Evolutionary conservation across 2,888 invertebrate genomes (phyloP), one percentile per base, ranked within the genome.

Genomic region (Eueremaeus valkanovi): DNA sequence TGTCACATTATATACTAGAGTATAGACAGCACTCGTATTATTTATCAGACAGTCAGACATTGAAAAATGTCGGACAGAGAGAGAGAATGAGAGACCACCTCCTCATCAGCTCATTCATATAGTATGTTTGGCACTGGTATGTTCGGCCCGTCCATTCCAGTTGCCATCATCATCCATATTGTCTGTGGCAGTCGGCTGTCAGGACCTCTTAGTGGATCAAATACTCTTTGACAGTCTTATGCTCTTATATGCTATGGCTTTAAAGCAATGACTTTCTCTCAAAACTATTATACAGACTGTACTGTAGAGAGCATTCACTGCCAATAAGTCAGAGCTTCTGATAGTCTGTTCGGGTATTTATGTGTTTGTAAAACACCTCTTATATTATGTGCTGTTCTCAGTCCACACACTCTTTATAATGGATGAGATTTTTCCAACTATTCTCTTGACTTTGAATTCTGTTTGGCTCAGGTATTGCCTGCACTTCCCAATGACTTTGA

Each of bases 41-140:
- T 63, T 63, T 63, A 63, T 63, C 63, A 63, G 63, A 63, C 58
- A 27, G 58, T n/a, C n/a, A n/a, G n/a, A n/a, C n/a, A n/a, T n/a
- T n/a, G n/a, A n/a, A n/a, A n/a, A n/a, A n/a, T 27, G 29, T 29
- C 27, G 27, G 27, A 58, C 58, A 63, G n/a, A n/a, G n/a, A n/a
- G n/a, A n/a, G n/a, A n/a, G n/a, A n/a, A n/a, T n/a, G 31, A 63
- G 63, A 16, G 36, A 31, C 63, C 63, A 63, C 63, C 63, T 58
- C 58, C 63, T 33, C 63, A 63, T 33, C 31, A 63, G 63, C 31
- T 33, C 36, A 63, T 63, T 63, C 36, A 63, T 63, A 33, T 58
- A 58, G 49, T 5, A 18, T 49, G 49, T 49, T 49, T 18, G 11
- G 16, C 24, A n/a, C 16, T 5, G 6, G 31, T 29, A 16, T 31